phyloP scores from a whole-genome alignment of 1,140 invertebrate species.

The Cydia pomonella region DNA sequence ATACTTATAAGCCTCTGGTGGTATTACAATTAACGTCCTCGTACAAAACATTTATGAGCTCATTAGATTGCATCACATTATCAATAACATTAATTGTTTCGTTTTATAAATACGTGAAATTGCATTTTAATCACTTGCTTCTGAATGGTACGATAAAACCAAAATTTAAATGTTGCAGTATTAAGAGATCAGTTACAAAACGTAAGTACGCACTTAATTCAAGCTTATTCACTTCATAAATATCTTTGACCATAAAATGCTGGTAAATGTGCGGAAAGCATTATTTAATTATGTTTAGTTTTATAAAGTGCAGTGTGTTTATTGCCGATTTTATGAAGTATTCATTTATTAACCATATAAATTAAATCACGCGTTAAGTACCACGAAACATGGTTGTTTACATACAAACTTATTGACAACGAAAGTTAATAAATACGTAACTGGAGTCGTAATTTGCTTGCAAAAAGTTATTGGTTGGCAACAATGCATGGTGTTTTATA shows the following conservation, averaged over 20 bases:
- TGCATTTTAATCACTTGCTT: neutral
- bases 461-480: no score
- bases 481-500: no score
- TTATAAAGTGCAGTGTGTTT: conserved; percentile 54
- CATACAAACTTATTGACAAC: neutral
- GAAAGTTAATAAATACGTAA: no score
- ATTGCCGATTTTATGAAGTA: conserved; percentile 58
- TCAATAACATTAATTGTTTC: no score
- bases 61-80: no score
- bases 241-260: neutral
- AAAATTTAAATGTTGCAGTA: conserved; percentile 1
- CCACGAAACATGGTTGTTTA: neutral
- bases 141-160: conserved; percentile 1
- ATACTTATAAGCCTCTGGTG: no score
- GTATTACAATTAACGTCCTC: no score
- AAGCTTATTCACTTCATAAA: neutral
- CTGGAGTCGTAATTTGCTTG: no score
- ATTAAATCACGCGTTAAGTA: neutral
- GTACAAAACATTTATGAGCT: no score
- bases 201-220: neutral
- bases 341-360: conserved; percentile 8
- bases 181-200: neutral
- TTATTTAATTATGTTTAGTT: conserved; percentile 35
- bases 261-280: neutral
- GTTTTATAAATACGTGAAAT: neutral